Evolutionary conservation across 2,797 vertebrate genomes (phyloP).

Genomic region (Decapterus maruadsi): DNA sequence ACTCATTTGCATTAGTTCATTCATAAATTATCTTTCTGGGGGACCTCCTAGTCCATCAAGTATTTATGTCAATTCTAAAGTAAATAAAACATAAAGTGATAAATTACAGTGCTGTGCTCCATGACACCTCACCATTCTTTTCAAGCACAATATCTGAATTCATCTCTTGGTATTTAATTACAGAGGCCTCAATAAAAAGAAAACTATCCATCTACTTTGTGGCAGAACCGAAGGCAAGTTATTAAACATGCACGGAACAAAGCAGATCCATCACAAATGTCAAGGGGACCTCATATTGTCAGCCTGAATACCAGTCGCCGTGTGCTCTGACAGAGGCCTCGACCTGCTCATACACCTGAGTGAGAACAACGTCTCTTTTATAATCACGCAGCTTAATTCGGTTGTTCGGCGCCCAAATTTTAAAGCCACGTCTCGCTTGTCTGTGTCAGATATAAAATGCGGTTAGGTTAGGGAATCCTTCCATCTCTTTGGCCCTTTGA

Average conservation of each 20-base stretch:
- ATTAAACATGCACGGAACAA: conserved; percentile 64
- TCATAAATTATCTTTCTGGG: conserved; percentile 1
- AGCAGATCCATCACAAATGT: conserved; percentile 67
- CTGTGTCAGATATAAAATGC: conserved; percentile 54
- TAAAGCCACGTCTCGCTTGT: conserved; percentile 24
- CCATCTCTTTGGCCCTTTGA: conserved; percentile 56
- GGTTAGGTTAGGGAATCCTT: conserved; percentile 43
- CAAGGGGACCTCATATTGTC: conserved; percentile 65
- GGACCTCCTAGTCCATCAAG: not conserved
- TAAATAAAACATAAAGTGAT: conserved; percentile 9
- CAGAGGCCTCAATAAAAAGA: conserved; percentile 35
- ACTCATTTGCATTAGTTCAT: not conserved
- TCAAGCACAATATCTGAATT: conserved; percentile 28
- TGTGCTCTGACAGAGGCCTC: conserved; percentile 53
- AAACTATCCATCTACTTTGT: conserved; percentile 35
- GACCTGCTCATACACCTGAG: conserved; percentile 60
- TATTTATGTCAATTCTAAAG: not conserved
- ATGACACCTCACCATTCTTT: not conserved
- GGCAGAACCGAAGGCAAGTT: conserved; percentile 33
- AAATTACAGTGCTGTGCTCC: not conserved
- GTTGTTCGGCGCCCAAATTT: conserved; percentile 33
- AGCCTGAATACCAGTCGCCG: conserved; percentile 45
- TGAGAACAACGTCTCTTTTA: conserved; percentile 58
- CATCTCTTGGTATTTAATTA: conserved; percentile 32
- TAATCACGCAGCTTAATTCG: conserved; percentile 40